Base-by-base conservation (phyloP, 2,888 invertebrate species). In the Drosophila fungiperda region DNA sequence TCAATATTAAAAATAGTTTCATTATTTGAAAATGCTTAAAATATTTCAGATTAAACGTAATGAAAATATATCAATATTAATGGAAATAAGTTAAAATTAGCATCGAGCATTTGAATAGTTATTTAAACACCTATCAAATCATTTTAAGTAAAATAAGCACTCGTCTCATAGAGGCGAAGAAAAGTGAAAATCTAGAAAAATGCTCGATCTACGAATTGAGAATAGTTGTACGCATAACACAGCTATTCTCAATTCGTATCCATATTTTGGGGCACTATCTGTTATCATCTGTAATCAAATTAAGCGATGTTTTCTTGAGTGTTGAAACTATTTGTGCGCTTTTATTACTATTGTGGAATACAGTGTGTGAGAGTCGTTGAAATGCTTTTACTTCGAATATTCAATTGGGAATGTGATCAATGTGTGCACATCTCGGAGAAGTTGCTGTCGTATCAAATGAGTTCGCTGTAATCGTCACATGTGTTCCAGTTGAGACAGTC, bases 321-420 rank as follows among this genome's bases (percentile, higher is more conserved):
- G 38, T 8, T 15, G 8, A 45, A 45, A 23, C 23, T 2, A 45
- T 45, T 23, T 45, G 15, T 8, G 15, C 23, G 8, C 45, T 15
- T 45, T 8, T 15, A 15, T 45, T 45, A 45, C 8, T 23, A 15
- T 45, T 15, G 23, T 26, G 9, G 11, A 36, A 38, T 12, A 23
- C 33, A 45, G 53, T 36, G 29, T 20, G 2, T 8, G 0, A 1
- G 3, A 40, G 17, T 68, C 35, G 35, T 17, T 2, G 1, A n/a
- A 11, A 33, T 38, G 15, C 58, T 42, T 12, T 26, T 1, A 68
- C 29, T 40, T 40, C 29, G 29, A 29, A 12, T 55, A 53, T 53
- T 62, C 66, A 72, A 76, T 76, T 80, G 72, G 20, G 45, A 68
- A 40, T 68, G 69, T 33, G 33, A 42, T 58, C 58, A 48, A 53